A percentile compares a stretch with the other conserved stretches of the same genome.
Conservation (phyloP, 2,797 vertebrate species). For the Podarcis lilfordi region DNA sequence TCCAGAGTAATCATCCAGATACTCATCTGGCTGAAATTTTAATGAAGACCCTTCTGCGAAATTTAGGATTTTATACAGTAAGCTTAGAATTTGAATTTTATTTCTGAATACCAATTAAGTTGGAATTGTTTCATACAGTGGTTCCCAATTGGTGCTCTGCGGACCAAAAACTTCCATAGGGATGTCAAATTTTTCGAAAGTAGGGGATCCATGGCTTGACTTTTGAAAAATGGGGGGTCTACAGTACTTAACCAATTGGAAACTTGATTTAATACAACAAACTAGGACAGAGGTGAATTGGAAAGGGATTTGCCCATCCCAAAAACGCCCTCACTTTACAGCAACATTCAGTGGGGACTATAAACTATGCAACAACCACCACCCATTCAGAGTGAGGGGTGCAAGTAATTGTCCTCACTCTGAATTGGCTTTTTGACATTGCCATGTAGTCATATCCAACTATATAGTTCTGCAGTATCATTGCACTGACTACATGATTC, state of each 20-base stretch:
- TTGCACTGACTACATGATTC: neutral
- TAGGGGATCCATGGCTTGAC: too few relatives aligned
- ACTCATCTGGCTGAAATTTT: constrained; percentile 87
- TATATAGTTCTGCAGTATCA: neutral
- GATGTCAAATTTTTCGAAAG: too few relatives aligned
- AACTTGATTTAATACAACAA: neutral
- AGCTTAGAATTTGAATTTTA: constrained; percentile 44
- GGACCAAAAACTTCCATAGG: too few relatives aligned
- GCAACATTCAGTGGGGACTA: too few relatives aligned
- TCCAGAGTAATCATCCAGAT: constrained; percentile 82
- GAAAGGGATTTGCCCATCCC: too few relatives aligned
- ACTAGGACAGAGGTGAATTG: too few relatives aligned
- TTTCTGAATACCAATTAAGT: neutral
- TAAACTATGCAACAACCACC: neutral
- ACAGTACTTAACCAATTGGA: neutral
- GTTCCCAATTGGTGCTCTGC: too few relatives aligned
- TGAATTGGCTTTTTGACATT: neutral
- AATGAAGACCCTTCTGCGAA: constrained; percentile 87
- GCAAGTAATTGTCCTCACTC: neutral
- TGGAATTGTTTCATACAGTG: too few relatives aligned
- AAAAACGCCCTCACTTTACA: neutral
- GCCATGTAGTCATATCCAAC: neutral
- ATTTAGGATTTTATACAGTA: constrained; percentile 87
- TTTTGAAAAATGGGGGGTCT: too few relatives aligned
- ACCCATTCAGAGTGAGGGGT: too few relatives aligned